phyloP scores from a whole-genome alignment of 1,140 invertebrate species.

The Macrosteles quadrilineatus region DNA sequence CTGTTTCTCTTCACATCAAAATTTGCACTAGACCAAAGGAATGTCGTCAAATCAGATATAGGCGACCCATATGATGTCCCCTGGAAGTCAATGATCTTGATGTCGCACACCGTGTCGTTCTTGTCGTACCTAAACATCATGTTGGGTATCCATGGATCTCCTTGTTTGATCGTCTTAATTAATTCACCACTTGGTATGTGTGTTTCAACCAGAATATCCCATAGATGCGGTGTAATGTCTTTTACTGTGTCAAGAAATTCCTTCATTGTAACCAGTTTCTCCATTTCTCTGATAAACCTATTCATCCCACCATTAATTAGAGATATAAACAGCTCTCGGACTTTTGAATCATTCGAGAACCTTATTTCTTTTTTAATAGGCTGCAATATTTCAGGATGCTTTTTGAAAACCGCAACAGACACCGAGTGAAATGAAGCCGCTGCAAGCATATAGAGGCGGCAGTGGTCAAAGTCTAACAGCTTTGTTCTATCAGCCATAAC shows the following conservation, averaged over 20 bases:
- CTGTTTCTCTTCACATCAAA: background rate
- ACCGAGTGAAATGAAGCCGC: background rate
- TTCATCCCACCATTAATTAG: background rate
- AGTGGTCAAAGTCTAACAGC: slow-evolving; percentile 4
- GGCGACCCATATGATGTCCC: background rate
- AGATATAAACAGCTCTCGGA: background rate
- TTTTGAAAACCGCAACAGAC: background rate
- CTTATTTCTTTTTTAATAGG: background rate
- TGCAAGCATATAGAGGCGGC: background rate
- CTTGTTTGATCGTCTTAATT: slow-evolving; percentile 47
- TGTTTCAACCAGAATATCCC: background rate
- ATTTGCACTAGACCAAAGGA: background rate
- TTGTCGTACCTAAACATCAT: slow-evolving; percentile 42
- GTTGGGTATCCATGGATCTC: slow-evolving; percentile 48
- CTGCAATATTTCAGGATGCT: background rate
- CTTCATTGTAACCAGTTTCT: background rate
- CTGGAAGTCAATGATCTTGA: slow-evolving; percentile 11
- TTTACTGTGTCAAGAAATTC: background rate
- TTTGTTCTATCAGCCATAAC: background rate
- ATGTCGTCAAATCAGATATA: background rate
- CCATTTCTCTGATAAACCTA: background rate
- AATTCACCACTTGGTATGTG: slow-evolving; percentile 5
- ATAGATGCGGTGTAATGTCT: background rate
- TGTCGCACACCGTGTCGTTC: background rate
- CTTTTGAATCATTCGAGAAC: background rate